Evolutionary conservation across 1,140 invertebrate genomes (phyloP).

Genomic region (Brachionus asplanchnoidis): DNA sequence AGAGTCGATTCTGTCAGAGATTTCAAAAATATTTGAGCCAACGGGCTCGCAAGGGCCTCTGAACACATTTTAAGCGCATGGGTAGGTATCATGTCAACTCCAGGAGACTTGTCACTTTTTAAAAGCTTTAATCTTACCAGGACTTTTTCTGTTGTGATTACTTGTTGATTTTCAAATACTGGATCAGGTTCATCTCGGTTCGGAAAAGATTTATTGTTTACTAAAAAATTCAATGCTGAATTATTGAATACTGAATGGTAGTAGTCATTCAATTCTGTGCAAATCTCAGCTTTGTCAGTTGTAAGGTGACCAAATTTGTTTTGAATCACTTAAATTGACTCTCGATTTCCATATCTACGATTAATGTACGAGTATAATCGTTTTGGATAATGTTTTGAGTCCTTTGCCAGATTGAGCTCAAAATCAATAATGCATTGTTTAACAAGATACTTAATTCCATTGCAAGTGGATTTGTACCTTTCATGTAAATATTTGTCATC

Average conservation of each 20-base stretch:
- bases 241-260: background rate
- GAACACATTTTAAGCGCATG: background rate
- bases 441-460: background rate
- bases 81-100: background rate
- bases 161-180: background rate
- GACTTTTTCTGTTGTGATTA: background rate
- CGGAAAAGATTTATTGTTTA: background rate
- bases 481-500: background rate
- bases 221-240: background rate
- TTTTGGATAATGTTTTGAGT: background rate
- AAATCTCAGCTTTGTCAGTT: background rate
- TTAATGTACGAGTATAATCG: background rate
- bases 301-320: background rate
- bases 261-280: background rate
- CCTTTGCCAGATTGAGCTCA: background rate
- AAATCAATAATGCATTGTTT: background rate
- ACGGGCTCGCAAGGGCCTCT: background rate
- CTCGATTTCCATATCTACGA: background rate
- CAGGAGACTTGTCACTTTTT: background rate
- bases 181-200: background rate
- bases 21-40: background rate
- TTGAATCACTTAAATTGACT: background rate
- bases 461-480: background rate
- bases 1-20: background rate
- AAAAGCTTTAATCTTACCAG: background rate